These are phyloP conservation scores for Oscheius sp. DNA, from an alignment of 2,888 invertebrate species.

Conservation along the genomic window DNA sequence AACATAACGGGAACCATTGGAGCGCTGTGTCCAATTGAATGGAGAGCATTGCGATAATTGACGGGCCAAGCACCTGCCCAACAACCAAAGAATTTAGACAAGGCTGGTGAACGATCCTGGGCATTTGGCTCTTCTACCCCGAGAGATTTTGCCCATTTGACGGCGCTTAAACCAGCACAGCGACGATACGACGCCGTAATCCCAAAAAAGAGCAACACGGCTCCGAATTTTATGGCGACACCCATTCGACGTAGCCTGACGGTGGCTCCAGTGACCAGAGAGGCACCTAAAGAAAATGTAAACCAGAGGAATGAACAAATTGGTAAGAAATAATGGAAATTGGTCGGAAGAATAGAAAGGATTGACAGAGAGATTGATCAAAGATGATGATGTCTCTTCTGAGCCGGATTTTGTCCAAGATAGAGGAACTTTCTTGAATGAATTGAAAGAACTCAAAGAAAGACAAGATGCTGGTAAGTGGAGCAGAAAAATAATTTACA, in stretches of 20 bases:
- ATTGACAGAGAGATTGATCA: conserved; percentile 18
- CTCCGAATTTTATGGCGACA: conserved; percentile 39
- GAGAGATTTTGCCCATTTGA: conserved; percentile 61
- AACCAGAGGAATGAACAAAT: neutral
- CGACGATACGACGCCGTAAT: conserved; percentile 49
- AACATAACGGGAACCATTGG: conserved; percentile 32
- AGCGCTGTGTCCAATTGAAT: conserved; percentile 31
- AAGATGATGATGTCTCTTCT: conserved; percentile 53
- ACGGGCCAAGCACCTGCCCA: neutral
- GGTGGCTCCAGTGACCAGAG: neutral
- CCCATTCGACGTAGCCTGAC: conserved; percentile 24
- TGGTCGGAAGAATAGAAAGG: neutral
- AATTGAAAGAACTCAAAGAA: conserved; percentile 15
- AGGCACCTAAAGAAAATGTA: neutral
- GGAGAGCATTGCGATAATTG: conserved; percentile 29
- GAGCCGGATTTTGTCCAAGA: conserved; percentile 58
- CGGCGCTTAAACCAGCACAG: conserved; percentile 9
- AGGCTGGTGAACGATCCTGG: conserved; percentile 16
- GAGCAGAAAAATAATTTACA: too few relatives aligned
- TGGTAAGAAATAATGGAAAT: neutral
- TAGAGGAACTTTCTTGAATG: conserved; percentile 40
- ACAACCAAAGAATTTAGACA: neutral
- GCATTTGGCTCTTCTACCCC: conserved; percentile 70
- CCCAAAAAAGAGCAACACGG: conserved; percentile 53
- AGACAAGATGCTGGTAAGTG: neutral